These are phyloP conservation scores for Iphiclides podalirius DNA, from an alignment of 2,888 invertebrate genomes.

Conservation along the genomic window DNA sequence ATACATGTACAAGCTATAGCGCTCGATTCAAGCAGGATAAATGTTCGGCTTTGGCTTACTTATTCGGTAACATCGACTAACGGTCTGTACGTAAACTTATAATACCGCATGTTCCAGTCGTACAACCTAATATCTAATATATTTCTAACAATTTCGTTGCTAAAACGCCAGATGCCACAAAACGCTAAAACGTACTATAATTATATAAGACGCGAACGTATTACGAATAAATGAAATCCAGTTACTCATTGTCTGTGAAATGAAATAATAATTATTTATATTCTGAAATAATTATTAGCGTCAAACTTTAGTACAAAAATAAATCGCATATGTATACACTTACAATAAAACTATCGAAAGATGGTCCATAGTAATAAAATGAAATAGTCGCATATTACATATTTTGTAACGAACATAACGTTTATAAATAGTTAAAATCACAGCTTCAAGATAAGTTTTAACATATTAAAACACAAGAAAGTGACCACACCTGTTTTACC, in stretches of 20 bases:
- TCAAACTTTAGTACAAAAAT: no score
- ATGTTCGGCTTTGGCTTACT: conserved; percentile 21
- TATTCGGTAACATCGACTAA: conserved; percentile 19
- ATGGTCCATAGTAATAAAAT: no score
- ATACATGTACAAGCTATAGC: neutral
- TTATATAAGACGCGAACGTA: no score
- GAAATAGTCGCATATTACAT: no score
- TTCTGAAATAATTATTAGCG: no score
- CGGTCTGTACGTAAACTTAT: neutral
- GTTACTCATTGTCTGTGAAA: no score
- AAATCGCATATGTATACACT: no score
- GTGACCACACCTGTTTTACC: conserved; percentile 38
- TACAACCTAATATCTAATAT: neutral
- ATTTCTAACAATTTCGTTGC: neutral
- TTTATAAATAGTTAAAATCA: conserved; percentile 13
- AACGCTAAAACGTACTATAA: no score
- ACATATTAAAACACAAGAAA: conserved; percentile 2
- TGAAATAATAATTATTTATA: no score
- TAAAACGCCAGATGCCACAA: conserved; percentile 50
- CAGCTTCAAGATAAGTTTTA: neutral
- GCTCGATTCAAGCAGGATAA: conserved; percentile 14
- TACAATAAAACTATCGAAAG: no score
- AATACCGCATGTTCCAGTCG: conserved; percentile 17
- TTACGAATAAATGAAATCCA: no score
- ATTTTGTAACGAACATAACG: neutral